Base-by-base conservation (phyloP, 1,140 invertebrate genomes). In the Apolygus lucorum region DNA sequence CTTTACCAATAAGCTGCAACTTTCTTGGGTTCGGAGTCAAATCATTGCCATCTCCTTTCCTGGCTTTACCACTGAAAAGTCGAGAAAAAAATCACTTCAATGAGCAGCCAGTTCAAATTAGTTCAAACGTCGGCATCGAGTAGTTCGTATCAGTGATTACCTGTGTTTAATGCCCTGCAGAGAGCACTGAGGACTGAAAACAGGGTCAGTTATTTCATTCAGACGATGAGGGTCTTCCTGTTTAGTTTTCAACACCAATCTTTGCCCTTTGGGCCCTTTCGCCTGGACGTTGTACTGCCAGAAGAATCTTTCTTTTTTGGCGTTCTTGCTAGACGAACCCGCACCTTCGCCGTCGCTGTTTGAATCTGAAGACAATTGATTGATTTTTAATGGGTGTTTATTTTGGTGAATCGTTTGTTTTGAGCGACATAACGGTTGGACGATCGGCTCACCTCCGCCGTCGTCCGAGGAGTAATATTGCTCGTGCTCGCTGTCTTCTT, bases 241-340 rank as follows among this genome's bases (percentile, higher is more conserved):
- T 75, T 92, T 88, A 2, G 89, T 87, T 77, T 90, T 87, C 71
- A 93, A 84, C 25, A 91, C 87, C 34, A 95, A 80, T 74, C 92
- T 82, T 76, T 93, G 91, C 59, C 95, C 92, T 81, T 98, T 98
- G 1, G 96, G 95, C 1, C 96, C 96, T 83, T 99, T 99, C 0
- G 95, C 93, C 81, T 98, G 96, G 2, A 97, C 92, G 81, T 99
- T 99, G 77, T 99, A 98, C 78, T 98, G 96, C 96, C 96, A 99
- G 79, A 99, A 98, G 78, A 87, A 97, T 69, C 90, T 83, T 76
- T 95, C 92, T 74, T 89, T 91, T 77, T 92, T 93, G 54, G 78
- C 80, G 52, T 75, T 75, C 63, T 77, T 78, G 22, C 77, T 77
- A 52, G 74, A 76, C 67, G 76, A 78, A 67, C 78, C 76, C 29